Evolutionary conservation across 2,888 invertebrate species (phyloP).

Genomic region (Pandemis heparana): DNA sequence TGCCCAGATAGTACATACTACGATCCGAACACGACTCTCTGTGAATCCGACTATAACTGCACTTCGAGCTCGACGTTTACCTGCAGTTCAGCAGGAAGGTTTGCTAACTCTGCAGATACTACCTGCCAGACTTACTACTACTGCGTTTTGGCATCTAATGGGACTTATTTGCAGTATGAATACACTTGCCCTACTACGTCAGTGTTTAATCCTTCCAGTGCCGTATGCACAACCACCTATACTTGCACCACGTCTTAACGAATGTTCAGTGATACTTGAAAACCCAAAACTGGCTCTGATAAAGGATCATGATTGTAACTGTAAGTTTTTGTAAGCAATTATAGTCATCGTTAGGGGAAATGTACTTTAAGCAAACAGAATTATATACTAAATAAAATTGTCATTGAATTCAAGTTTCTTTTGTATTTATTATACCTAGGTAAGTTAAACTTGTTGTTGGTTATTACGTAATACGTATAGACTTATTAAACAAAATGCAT

Average conservation of each 20-base stretch:
- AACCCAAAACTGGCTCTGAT: neutral
- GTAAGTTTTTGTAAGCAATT: neutral
- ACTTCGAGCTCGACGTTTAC: conserved; percentile 53
- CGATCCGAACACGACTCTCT: conserved; percentile 68
- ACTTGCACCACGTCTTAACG: conserved; percentile 45
- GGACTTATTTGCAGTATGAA: conserved; percentile 49
- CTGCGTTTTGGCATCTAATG: conserved; percentile 53
- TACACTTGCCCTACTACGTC: conserved; percentile 58
- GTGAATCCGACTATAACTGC: conserved; percentile 68
- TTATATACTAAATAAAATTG: too few relatives aligned
- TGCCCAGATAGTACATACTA: conserved; percentile 68
- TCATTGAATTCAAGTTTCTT: neutral
- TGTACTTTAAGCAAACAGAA: neutral
- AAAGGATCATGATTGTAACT: neutral
- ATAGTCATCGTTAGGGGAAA: neutral
- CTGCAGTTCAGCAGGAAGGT: conserved; percentile 73
- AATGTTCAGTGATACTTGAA: neutral
- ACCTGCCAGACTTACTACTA: conserved; percentile 57
- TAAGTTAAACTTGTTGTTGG: neutral
- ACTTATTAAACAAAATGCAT: conserved; percentile 15
- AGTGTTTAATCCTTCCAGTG: conserved; percentile 56
- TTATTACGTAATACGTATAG: neutral
- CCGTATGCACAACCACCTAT: conserved; percentile 58
- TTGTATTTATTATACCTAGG: neutral
- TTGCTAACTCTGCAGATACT: conserved; percentile 57